These are phyloP conservation scores for Oligia strigilis DNA, from an alignment of 2,888 invertebrate genomes.

Conservation along the genomic window DNA sequence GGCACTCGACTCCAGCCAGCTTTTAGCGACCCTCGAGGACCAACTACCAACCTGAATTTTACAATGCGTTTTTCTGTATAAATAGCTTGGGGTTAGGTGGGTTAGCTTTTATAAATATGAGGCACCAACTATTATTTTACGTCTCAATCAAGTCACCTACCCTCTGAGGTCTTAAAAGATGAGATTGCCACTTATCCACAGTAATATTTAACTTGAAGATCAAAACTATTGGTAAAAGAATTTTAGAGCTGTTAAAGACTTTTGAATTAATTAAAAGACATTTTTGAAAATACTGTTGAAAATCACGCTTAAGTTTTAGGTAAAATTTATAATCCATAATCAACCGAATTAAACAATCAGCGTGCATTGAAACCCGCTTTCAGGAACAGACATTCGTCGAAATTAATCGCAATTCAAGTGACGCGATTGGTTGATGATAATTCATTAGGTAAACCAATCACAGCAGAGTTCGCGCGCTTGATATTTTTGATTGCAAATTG, in stretches of 20 bases:
- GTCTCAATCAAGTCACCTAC: not conserved
- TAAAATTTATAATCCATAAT: no score
- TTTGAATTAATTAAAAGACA: not conserved
- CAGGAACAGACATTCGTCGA: no score
- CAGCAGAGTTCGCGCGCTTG: not conserved
- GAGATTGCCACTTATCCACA: not conserved
- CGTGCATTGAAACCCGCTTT: no score
- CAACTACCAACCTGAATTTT: constrained; percentile 57
- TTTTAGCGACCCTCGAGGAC: constrained; percentile 64
- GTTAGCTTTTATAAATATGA: not conserved
- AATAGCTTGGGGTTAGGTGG: constrained; percentile 30
- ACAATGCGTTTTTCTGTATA: constrained; percentile 55
- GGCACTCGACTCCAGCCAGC: constrained; percentile 62
- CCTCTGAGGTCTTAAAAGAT: not conserved
- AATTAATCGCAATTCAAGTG: no score
- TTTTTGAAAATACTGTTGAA: not conserved
- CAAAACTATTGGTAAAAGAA: not conserved
- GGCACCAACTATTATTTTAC: not conserved
- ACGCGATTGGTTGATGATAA: no score
- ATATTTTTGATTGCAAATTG: no score
- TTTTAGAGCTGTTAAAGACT: not conserved
- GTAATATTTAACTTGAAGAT: not conserved
- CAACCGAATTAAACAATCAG: no score
- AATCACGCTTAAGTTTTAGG: no score
- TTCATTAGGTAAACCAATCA: not conserved